Evolutionary conservation across 2,113 vertebrate genomes (phyloP), one percentile per base, ranked within the genome.

Genomic region (Athene noctua): DNA sequence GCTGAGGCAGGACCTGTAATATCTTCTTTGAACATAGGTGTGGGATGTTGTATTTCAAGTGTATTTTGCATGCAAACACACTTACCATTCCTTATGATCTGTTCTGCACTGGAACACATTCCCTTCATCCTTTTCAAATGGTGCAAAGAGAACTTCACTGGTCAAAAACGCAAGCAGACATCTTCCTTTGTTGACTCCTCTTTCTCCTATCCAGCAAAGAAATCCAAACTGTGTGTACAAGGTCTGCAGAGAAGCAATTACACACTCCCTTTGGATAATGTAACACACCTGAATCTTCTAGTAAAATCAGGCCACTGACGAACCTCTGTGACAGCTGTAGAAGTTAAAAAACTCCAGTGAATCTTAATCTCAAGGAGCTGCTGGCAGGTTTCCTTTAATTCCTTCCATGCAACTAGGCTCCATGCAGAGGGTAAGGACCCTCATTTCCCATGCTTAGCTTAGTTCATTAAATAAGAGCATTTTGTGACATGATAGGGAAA

Each of bases 371-470:
- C 17, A 25, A 9, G 70, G 15, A 34, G 27, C 30, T 89, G 46
- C 46, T 87, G 55, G 16, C 47, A 65, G 22, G 15, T 30, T 80
- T 57, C 6, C 16, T 79, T 84, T 72, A 30, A 40, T 57, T 67
- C 15, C 17, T 81, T 91, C 68, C 8, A 1, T 15, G 47, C 5
- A 5, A 32, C 75, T 67, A 40, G 22, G 19, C 21, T 61, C 57
- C 32, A 46, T 0, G 0, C 10, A 44, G 34, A 75, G 62, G n/a
- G 8, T 29, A 68, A 52, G 46, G 3, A 52, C 10, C 2, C 40
- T 52, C 23, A 49, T 74, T 89, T 81, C 57, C 57, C 25, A 75
- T 23, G 42, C 15, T 58, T 79, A 54, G 22, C 13, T 32, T 57
- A 67, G 13, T 16, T 70, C 2, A 0, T 74, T 88, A 49, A 86